phyloP scores from a whole-genome alignment of 2,113 vertebrate genomes.

The Myiopsitta monachus region DNA sequence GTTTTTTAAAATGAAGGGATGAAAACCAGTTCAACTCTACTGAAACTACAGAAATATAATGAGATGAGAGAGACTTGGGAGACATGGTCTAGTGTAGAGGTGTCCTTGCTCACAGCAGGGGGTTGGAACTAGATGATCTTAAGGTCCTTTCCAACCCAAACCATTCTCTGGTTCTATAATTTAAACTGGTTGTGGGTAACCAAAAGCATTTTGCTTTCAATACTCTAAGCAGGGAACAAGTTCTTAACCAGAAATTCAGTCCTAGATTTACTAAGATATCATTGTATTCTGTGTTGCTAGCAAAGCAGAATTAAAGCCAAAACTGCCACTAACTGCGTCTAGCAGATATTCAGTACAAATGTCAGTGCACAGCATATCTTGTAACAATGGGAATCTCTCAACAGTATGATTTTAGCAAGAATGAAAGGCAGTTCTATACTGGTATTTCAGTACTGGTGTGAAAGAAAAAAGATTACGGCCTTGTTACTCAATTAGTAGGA shows the following conservation, averaged over 20 bases:
- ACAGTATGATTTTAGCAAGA: not conserved
- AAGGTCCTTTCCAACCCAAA: not conserved
- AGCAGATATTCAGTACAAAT: not conserved
- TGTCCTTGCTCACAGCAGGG: not conserved
- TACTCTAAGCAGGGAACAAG: not conserved
- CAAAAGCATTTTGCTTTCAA: not conserved
- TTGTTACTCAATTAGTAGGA: not conserved
- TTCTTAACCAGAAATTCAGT: not conserved
- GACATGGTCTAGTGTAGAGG: not conserved
- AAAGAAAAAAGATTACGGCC: not conserved
- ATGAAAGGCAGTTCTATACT: not conserved
- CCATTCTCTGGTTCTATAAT: not conserved
- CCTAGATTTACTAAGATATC: not conserved
- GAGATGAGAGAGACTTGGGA: not conserved
- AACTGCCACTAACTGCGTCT: not conserved
- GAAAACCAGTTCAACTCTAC: not conserved
- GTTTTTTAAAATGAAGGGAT: not conserved
- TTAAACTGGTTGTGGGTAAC: not conserved
- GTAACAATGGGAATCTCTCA: not conserved
- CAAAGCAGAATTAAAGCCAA: not conserved
- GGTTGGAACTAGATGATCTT: not conserved
- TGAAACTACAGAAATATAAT: not conserved
- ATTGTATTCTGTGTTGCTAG: not conserved
- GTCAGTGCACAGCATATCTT: not conserved
- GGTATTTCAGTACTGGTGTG: not conserved